Base-by-base conservation (phyloP, 2,888 invertebrate species). In the Clanis bilineata region DNA sequence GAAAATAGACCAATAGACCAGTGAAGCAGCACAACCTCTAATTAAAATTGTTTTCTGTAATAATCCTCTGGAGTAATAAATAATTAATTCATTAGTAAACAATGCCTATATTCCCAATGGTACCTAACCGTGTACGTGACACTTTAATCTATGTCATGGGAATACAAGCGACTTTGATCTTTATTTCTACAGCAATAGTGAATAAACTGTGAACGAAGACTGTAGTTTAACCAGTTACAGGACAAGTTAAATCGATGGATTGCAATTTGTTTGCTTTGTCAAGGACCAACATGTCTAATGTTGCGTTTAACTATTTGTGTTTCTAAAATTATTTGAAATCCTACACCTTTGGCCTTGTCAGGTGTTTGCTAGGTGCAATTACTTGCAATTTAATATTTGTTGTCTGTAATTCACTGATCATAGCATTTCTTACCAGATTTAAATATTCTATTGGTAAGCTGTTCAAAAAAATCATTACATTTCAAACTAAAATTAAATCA, bases 71-170 rank as follows among this genome's bases (percentile, higher is more conserved):
- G 38, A 39, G 51, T 39, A 39, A 39, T 36, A 21, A 51, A 51
- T 51, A 58, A 58, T 51, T 38, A 58, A 38, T 39, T 21, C 38
- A 38, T 56, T 4, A 25, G 47, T 51, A 58, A 58, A 62, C 64
- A 62, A 63, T 62, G 64, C 60, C 59, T 59, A 56, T 63, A 63
- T 71, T 68, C 61, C 65, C 47, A 7, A 54, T 56, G 62, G 60
- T 62, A 64, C 61, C 25, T 61, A 38, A 36, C 41, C 7, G 64
- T 64, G 64, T 62, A 61, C 57, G 0, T 55, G 39, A 38, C n/a
- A 36, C 21, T 9, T 25, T 55, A 25, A 22, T 15, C 18, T 51
- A 18, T 39, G 25, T 51, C 45, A 28, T 25, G 5, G 25, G 12
- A 18, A 2, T 7, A 25, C 39, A 58, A 9, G 32, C 36, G 10